A percentile compares a stretch with the other conserved stretches of the same genome.
Evolutionary conservation across 2,113 vertebrate species (phyloP).

Genomic region (Syngnathus typhle): DNA sequence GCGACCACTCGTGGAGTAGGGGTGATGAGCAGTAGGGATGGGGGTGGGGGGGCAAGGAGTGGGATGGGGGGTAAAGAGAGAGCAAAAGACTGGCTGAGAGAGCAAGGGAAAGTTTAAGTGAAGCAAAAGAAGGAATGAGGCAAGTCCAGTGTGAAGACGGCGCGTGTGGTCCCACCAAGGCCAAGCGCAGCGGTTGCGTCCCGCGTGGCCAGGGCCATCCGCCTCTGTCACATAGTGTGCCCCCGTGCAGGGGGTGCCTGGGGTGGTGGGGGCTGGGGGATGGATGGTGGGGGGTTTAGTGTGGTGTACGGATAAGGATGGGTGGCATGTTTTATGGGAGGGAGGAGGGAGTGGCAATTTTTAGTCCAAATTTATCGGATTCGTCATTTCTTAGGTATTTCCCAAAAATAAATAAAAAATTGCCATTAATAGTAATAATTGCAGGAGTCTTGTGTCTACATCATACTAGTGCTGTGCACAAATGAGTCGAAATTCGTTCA

Average conservation of each 20-base stretch:
- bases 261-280: conserved; percentile 1
- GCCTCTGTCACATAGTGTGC: conserved; percentile 62
- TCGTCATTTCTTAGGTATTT: too few relatives aligned
- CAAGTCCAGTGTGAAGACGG: conserved; percentile 40
- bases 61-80: conserved; percentile 7
- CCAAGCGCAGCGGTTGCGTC: conserved; percentile 64
- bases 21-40: conserved; percentile 25
- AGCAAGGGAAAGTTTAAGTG: conserved; percentile 19
- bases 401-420: too few relatives aligned
- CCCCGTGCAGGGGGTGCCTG: conserved; percentile 59
- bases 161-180: conserved; percentile 53
- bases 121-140: conserved; percentile 21
- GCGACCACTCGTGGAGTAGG: conserved; percentile 30
- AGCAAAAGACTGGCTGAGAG: conserved; percentile 19
- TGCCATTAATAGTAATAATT: too few relatives aligned
- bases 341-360: not conserved
- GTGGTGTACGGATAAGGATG: conserved; percentile 3
- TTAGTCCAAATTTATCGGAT: too few relatives aligned
- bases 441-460: too few relatives aligned
- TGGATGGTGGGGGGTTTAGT: not conserved
- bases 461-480: too few relatives aligned
- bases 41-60: not conserved
- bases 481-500: too few relatives aligned
- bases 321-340: not conserved
- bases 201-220: conserved; percentile 70